Conservation (phyloP, 2,797 vertebrate species). For the Enteromius thamalakanensis region DNA sequence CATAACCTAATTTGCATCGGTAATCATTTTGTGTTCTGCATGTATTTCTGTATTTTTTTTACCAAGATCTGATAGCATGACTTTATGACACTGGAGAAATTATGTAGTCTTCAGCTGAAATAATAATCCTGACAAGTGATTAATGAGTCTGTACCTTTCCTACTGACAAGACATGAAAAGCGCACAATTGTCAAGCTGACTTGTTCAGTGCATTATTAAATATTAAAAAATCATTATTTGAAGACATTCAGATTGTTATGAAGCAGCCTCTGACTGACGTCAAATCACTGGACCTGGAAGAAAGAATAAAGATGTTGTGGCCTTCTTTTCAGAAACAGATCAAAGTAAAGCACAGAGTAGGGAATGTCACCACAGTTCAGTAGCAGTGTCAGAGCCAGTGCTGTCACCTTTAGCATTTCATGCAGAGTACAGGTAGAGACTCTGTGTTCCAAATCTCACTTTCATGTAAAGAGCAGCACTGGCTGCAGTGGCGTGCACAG, state of each 20-base stretch:
- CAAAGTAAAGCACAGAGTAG: not conserved
- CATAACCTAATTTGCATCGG: not conserved
- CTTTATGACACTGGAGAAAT: not conserved
- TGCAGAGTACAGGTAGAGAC: slow-evolving; percentile 7
- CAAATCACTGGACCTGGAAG: not conserved
- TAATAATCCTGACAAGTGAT: not conserved
- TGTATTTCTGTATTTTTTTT: not conserved
- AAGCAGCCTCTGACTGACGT: not conserved
- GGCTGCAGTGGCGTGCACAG: no score
- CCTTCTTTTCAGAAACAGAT: slow-evolving; percentile 32
- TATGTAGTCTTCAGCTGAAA: not conserved
- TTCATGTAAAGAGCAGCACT: slow-evolving; percentile 21
- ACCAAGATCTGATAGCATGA: not conserved
- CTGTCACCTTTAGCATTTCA: slow-evolving; percentile 22
- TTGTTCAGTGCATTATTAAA: not conserved
- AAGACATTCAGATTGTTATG: not conserved
- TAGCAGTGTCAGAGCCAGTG: not conserved
- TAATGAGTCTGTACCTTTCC: not conserved
- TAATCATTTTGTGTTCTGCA: not conserved
- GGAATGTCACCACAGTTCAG: slow-evolving; percentile 15
- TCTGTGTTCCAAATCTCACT: not conserved
- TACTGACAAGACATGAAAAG: not conserved
- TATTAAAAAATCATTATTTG: not conserved
- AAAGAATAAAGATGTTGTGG: not conserved
- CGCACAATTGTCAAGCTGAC: not conserved